Percentiles rank a stretch among this genome's conserved stretches.
phyloP scores from a whole-genome alignment of 2,888 invertebrate genomes.

The Trichopria drosophilae region DNA sequence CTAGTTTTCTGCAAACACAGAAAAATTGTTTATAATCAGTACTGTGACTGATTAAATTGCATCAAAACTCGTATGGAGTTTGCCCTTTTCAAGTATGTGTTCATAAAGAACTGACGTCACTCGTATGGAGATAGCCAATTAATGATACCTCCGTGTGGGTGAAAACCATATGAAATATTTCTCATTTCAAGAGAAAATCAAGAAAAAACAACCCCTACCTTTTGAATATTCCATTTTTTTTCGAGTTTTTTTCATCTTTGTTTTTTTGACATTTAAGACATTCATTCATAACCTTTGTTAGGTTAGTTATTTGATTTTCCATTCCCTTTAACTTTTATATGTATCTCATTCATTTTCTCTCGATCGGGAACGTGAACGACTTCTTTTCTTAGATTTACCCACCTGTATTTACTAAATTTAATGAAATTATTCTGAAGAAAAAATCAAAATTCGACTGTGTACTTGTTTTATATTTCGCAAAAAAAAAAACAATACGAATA shows the following conservation, averaged over 20 bases:
- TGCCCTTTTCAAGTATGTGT: not conserved
- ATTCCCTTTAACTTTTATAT: no score
- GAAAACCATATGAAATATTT: not conserved
- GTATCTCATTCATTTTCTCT: not conserved
- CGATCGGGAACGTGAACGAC: not conserved
- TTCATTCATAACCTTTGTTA: no score
- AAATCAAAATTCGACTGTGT: not conserved
- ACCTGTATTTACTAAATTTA: not conserved
- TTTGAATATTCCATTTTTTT: no score
- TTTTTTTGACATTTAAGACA: no score
- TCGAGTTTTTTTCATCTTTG: no score
- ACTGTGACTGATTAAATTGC: not conserved
- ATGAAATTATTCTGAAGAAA: not conserved
- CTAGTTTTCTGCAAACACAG: not conserved
- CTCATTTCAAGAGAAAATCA: no score
- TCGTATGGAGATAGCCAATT: conserved; percentile 5
- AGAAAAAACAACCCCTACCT: no score
- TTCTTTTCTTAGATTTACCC: not conserved
- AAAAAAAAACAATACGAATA: no score
- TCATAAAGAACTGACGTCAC: not conserved
- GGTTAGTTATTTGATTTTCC: no score
- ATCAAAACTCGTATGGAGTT: not conserved
- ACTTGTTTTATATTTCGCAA: not conserved
- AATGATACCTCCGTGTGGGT: not conserved
- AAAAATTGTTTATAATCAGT: not conserved